Conservation (phyloP, 2,888 invertebrate species). For the Pristionchus maxplancki region DNA sequence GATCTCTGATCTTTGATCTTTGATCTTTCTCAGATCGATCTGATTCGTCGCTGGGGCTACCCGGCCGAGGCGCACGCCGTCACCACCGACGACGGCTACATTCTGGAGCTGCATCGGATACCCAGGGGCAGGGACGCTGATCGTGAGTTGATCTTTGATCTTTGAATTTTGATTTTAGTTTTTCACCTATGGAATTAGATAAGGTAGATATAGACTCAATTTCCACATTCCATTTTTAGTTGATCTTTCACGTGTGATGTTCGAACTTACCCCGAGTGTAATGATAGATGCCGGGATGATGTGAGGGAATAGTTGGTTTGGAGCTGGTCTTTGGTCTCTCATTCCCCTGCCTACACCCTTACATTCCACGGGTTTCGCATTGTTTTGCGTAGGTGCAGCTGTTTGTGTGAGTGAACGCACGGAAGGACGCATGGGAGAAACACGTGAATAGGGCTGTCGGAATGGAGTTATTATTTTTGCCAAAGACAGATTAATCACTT, state of each 20-base stretch:
- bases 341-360: too few species aligned
- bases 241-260: too few species aligned
- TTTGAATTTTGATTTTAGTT: not conserved
- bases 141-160: not conserved
- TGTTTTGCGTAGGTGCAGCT: not conserved
- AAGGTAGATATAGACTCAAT: too few species aligned
- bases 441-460: not conserved
- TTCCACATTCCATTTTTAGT: too few species aligned
- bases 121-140: not conserved
- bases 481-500: too few species aligned
- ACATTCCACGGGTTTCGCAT: not conserved
- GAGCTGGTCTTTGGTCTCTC: too few species aligned
- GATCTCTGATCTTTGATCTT: not conserved
- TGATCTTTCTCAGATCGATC: not conserved
- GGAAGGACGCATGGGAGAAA: not conserved
- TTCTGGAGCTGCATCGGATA: conserved; percentile 14
- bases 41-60: conserved; percentile 45
- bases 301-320: too few species aligned
- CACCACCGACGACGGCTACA: conserved; percentile 1
- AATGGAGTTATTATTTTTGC: too few species aligned
- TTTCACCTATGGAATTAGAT: not conserved
- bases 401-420: not conserved
- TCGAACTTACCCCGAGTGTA: too few species aligned
- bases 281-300: too few species aligned
- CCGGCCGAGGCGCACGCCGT: conserved; percentile 21